A percentile compares a stretch with the other conserved stretches of the same genome.
phyloP scores from a whole-genome alignment of 2,888 invertebrate genomes.

The Dione juno region DNA sequence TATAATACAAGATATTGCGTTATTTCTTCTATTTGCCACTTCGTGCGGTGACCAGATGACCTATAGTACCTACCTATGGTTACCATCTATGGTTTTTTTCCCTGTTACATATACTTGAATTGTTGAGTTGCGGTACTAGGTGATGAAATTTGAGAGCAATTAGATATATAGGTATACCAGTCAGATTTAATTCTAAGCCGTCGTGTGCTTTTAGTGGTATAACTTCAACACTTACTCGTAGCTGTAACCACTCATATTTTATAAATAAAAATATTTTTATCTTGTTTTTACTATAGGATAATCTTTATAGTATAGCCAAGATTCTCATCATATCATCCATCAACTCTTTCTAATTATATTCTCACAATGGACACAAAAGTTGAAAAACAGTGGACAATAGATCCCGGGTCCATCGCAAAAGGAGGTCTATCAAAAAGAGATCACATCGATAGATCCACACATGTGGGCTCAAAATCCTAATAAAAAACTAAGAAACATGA shows the following conservation, averaged over 20 bases:
- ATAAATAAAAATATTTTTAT: background rate
- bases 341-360: slow-evolving; percentile 55
- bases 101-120: too few species aligned
- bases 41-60: too few species aligned
- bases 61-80: too few species aligned
- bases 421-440: slow-evolving; percentile 81
- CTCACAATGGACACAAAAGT: slow-evolving; percentile 44
- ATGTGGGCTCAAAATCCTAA: slow-evolving; percentile 69
- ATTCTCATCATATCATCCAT: slow-evolving; percentile 55
- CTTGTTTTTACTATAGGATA: background rate
- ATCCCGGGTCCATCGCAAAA: slow-evolving; percentile 64
- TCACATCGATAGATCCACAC: slow-evolving; percentile 75
- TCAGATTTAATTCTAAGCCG: too few species aligned
- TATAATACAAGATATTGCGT: too few species aligned
- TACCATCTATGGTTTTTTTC: too few species aligned
- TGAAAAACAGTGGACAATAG: slow-evolving; percentile 73
- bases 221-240: too few species aligned
- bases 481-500: slow-evolving; percentile 76
- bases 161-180: too few species aligned
- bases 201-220: too few species aligned
- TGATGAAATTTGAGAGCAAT: too few species aligned
- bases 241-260: background rate
- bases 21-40: too few species aligned
- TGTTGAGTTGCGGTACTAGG: too few species aligned
- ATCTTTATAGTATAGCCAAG: background rate